A percentile compares a stretch with the other conserved stretches of the same genome.
Conservation (phyloP, 2,888 invertebrate species). For the Globia sparganii region DNA sequence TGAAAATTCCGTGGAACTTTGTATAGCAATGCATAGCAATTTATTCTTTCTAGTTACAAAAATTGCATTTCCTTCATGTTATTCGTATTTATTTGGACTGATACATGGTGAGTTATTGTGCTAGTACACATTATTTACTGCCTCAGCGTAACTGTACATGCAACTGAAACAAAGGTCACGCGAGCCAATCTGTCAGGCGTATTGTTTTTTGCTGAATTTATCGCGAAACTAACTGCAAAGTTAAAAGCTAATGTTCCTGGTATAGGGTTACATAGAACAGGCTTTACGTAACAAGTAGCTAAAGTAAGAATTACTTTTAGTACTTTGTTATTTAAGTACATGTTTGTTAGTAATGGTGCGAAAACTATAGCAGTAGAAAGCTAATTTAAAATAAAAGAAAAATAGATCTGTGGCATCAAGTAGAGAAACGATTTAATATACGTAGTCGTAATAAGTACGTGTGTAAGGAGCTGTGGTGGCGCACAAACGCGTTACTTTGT, state of each 20-base stretch:
- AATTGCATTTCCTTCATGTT: slow-evolving; percentile 22
- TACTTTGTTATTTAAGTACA: neutral
- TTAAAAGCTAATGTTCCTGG: slow-evolving; percentile 19
- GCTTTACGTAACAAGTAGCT: neutral
- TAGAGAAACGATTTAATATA: neutral
- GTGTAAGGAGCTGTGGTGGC: neutral
- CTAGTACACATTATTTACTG: slow-evolving; percentile 46
- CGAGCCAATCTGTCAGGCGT: slow-evolving; percentile 53
- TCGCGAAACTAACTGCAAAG: slow-evolving; percentile 26
- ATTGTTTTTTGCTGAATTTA: slow-evolving; percentile 51
- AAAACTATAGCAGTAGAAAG: neutral
- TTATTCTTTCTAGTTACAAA: slow-evolving; percentile 16
- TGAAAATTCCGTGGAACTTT: neutral
- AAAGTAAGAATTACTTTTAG: neutral
- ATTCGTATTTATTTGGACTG: slow-evolving; percentile 21
- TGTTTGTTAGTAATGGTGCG: neutral
- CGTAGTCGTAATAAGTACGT: neutral
- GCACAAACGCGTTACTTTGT: too few relatives aligned
- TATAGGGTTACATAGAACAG: neutral
- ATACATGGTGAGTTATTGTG: slow-evolving; percentile 39
- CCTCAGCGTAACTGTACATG: slow-evolving; percentile 39
- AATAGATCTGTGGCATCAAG: neutral
- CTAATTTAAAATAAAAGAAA: too few relatives aligned
- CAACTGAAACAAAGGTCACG: slow-evolving; percentile 55
- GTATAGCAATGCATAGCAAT: slow-evolving; percentile 1